Evolutionary conservation across 1,140 invertebrate genomes (phyloP).

Genomic region (Nasonia longicornis): DNA sequence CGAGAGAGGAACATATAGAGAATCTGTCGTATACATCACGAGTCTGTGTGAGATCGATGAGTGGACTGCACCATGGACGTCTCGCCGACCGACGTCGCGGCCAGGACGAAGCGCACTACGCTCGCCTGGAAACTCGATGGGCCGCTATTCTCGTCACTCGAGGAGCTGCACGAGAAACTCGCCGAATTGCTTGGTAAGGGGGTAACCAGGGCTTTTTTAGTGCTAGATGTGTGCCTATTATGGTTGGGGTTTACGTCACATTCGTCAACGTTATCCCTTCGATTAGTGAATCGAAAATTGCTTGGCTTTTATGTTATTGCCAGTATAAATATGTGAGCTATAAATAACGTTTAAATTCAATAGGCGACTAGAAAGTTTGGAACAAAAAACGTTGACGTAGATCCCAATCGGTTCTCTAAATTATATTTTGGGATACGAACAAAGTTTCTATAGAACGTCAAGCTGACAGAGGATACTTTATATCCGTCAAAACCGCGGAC

Average conservation of each 20-base stretch:
- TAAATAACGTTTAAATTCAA: no score
- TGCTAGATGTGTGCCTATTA: neutral
- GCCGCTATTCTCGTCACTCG: constrained; percentile 63
- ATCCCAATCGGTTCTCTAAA: neutral
- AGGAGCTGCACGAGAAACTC: constrained; percentile 65
- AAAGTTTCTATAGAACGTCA: no score
- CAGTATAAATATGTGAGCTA: no score
- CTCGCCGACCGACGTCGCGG: constrained; percentile 26
- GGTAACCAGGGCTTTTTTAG: neutral
- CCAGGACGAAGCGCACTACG: constrained; percentile 29
- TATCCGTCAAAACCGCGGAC: no score
- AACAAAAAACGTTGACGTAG: neutral
- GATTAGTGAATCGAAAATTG: no score
- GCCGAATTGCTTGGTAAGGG: constrained; percentile 62
- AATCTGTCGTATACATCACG: neutral
- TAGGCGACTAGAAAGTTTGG: neutral
- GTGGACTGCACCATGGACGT: constrained; percentile 26
- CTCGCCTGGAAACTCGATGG: constrained; percentile 47
- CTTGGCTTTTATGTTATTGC: no score
- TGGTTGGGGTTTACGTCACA: neutral
- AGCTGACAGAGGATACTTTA: no score
- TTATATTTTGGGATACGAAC: no score
- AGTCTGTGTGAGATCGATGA: neutral
- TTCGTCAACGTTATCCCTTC: no score
- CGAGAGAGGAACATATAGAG: neutral